A percentile compares a stretch with the other conserved stretches of the same genome.
Evolutionary conservation across 2,888 invertebrate species (phyloP).

Genomic region (Oxycera nigricornis): DNA sequence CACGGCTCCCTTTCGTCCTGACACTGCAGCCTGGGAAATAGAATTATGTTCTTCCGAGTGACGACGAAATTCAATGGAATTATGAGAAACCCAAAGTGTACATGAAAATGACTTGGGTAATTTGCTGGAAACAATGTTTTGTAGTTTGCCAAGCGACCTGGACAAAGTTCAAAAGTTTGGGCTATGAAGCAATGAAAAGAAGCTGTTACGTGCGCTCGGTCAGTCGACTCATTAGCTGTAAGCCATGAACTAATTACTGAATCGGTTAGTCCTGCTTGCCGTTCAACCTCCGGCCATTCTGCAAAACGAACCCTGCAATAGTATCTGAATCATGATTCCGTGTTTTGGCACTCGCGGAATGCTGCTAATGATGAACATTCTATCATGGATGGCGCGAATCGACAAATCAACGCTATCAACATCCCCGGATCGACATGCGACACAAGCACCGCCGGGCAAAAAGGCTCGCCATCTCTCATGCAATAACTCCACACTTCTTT

Average conservation of each 20-base stretch:
- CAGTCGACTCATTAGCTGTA: not conserved
- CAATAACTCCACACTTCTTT: slow-evolving; percentile 45
- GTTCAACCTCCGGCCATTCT: too few relatives aligned
- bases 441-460: slow-evolving; percentile 9
- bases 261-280: not conserved
- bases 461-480: slow-evolving; percentile 15
- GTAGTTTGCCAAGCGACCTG: slow-evolving; percentile 20
- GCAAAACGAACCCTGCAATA: too few relatives aligned
- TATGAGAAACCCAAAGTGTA: slow-evolving; percentile 31
- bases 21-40: slow-evolving; percentile 4
- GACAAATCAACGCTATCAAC: slow-evolving; percentile 40
- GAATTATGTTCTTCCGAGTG: slow-evolving; percentile 24
- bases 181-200: not conserved
- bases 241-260: not conserved
- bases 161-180: slow-evolving; percentile 25
- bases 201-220: not conserved
- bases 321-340: not conserved
- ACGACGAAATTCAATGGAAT: slow-evolving; percentile 30
- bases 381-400: slow-evolving; percentile 19
- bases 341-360: not conserved
- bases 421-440: slow-evolving; percentile 13
- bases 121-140: slow-evolving; percentile 37
- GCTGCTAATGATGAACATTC: slow-evolving; percentile 30
- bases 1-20: not conserved
- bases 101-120: slow-evolving; percentile 35